phyloP scores from a whole-genome alignment of 2,888 invertebrate species.

The Acanthosepion esculentum region DNA sequence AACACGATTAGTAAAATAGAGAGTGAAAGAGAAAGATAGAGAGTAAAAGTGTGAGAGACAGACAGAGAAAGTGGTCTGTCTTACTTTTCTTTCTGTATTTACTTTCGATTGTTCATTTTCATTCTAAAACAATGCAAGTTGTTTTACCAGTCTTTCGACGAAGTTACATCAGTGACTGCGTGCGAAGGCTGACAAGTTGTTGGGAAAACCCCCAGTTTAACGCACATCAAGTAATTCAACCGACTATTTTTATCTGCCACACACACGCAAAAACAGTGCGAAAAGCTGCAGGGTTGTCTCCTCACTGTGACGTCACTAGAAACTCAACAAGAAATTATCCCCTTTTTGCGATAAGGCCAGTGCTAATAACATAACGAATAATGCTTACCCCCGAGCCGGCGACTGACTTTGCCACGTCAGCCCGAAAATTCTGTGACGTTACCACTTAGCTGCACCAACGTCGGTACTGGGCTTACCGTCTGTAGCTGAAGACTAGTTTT shows the following conservation, averaged over 20 bases:
- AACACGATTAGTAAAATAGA: too few species aligned
- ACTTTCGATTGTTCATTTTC: not conserved
- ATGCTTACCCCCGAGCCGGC: not conserved
- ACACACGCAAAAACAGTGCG: not conserved
- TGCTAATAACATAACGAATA: not conserved
- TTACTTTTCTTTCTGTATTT: not conserved
- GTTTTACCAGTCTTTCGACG: not conserved
- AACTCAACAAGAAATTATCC: not conserved
- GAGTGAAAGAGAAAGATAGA: too few species aligned
- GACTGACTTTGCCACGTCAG: not conserved
- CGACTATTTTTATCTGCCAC: slow-evolving; percentile 6
- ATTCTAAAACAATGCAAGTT: not conserved
- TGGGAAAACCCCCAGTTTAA: not conserved
- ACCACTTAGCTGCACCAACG: not conserved
- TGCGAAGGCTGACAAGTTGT: not conserved
- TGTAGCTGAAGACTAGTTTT: not conserved
- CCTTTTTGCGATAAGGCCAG: not conserved
- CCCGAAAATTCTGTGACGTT: not conserved
- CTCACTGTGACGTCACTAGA: not conserved
- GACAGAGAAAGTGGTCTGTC: too few species aligned
- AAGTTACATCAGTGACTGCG: not conserved
- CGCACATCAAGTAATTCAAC: not conserved
- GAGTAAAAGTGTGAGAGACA: too few species aligned
- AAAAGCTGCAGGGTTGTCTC: not conserved
- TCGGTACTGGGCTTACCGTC: not conserved